Evolutionary conservation across 2,113 vertebrate genomes (phyloP), one percentile per base, ranked within the genome.

Genomic region (Tupaia tana): DNA sequence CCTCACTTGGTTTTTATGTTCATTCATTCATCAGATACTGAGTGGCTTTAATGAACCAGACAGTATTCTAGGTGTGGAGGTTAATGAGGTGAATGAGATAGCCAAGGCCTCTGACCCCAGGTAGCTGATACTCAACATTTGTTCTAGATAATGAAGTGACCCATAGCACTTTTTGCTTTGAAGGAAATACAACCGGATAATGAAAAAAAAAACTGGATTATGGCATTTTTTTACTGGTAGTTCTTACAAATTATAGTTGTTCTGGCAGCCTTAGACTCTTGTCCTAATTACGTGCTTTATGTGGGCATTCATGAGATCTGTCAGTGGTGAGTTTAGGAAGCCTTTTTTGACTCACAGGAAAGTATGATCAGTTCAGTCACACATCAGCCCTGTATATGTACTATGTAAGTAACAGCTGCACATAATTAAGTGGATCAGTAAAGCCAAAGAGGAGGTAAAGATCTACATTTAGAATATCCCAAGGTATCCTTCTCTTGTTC

Each of bases 271-370:
- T 91, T 59, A 56, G 64, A 29, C 14, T 25, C 0, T 90, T 75
- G 20, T 34, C 58, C 73, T 93, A 90, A 66, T 97, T 66, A 64
- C 56, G 13, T 70, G 27, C 86, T 92, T 92, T 77, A 19, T 95
- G 80, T 74, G 78, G 24, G 69, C 18, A 58, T 24, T 87, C 16
- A 67, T 86, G 84, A 89, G 79, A 71, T 86, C 69, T 85, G 78
- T 79, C 74, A 34, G 14, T 22, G 20, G n/a, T 63, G 34, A 52
- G 64, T 56, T 61, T 75, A 63, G 29, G 73, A 69, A 64, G 22
- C 9, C 16, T 95, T 92, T 90, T 87, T 71, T 52, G 71, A 93
- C 66, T 73, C 96, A 24, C 34, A 64, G 70, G 34, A 74, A 91
- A 94, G 56, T 81, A 43, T 56, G 8, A 43, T 56, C 18, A 74